Conservation (phyloP, 2,797 vertebrate species). For the Botia kubotai region DNA sequence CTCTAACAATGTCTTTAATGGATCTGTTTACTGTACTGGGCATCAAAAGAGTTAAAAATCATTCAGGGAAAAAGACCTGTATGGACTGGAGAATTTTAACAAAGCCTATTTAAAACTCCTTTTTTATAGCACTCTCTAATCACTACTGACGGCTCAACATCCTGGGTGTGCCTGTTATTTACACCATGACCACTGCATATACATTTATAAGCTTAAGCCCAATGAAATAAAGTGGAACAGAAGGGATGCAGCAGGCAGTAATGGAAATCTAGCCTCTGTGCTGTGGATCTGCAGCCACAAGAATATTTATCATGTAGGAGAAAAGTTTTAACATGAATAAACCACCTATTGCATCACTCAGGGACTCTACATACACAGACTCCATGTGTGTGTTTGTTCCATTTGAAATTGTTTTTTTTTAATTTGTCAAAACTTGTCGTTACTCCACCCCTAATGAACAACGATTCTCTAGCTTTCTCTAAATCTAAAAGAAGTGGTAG, state of each 20-base stretch:
- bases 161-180: slow-evolving; percentile 50
- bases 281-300: slow-evolving; percentile 61
- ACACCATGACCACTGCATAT: slow-evolving; percentile 13
- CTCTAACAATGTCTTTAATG: not conserved
- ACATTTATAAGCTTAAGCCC: not conserved
- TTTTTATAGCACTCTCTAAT: slow-evolving; percentile 43
- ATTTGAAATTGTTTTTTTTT: not conserved
- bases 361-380: not conserved
- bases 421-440: no score
- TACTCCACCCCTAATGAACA: not conserved
- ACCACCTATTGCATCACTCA: not conserved
- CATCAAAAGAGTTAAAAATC: not conserved
- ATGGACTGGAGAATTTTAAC: slow-evolving; percentile 51
- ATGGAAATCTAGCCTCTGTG: not conserved
- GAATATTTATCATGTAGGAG: not conserved
- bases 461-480: not conserved
- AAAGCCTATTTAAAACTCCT: slow-evolving; percentile 58
- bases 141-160: slow-evolving; percentile 39
- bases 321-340: slow-evolving; percentile 7
- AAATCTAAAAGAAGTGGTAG: slow-evolving; percentile 7
- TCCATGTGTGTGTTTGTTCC: not conserved
- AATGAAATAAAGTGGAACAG: not conserved
- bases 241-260: slow-evolving; percentile 1
- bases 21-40: not conserved
- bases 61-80: slow-evolving; percentile 20